phyloP scores from a whole-genome alignment of 1,140 invertebrate species.

The Bacillus rossius region DNA sequence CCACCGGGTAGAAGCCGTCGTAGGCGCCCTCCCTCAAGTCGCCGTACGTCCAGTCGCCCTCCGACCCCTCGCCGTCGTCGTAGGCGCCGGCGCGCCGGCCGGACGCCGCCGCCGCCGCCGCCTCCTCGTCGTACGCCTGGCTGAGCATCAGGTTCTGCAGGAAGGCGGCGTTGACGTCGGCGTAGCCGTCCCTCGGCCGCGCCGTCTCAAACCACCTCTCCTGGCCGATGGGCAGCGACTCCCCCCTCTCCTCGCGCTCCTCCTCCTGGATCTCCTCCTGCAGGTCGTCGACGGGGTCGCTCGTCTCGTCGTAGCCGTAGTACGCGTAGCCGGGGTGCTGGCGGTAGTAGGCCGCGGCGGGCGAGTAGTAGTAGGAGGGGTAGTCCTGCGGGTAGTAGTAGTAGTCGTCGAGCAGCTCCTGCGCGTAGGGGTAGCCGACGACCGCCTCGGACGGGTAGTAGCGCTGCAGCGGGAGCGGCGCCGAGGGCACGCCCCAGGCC shows the following conservation, averaged over 20 bases:
- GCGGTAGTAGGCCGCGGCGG: constrained; percentile 38
- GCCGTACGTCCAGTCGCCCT: constrained; percentile 37
- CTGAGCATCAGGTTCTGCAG: constrained; percentile 54
- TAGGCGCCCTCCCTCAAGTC: constrained; percentile 18
- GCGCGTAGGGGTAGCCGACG: constrained; percentile 45
- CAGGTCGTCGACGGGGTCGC: constrained; percentile 38
- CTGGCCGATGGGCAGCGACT: constrained; percentile 52
- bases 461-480: constrained; percentile 1
- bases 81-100: constrained; percentile 23
- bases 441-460: constrained; percentile 3
- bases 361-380: constrained; percentile 40
- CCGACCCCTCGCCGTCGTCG: constrained; percentile 38
- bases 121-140: constrained; percentile 53
- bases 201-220: constrained; percentile 55
- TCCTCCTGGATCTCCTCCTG: constrained; percentile 41
- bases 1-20: constrained; percentile 24
- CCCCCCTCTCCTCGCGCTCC: constrained; percentile 42
- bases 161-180: constrained; percentile 52
- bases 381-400: constrained; percentile 38
- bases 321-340: constrained; percentile 25
- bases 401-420: constrained; percentile 49
- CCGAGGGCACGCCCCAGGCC: neutral
- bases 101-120: constrained; percentile 35
- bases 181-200: constrained; percentile 26
- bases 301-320: constrained; percentile 39